Base-by-base conservation (phyloP, 2,113 vertebrate genomes). In the Pavo muticus region DNA sequence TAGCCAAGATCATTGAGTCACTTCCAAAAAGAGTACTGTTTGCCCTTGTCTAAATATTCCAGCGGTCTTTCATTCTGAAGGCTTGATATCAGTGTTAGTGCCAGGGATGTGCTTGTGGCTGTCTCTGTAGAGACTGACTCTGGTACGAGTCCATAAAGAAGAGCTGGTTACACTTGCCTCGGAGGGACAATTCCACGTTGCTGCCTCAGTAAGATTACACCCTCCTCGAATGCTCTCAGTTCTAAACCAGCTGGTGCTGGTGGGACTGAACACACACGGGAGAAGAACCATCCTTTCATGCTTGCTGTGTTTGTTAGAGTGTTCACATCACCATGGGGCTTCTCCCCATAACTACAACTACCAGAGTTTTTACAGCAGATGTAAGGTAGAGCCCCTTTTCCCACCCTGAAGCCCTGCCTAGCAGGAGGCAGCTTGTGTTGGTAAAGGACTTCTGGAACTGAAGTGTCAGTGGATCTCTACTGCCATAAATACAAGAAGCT, bases 1-100 rank as follows among this genome's bases (percentile, higher is more conserved):
- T 61, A 60, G 64, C 20, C 17, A 76, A 85, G 93, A 57, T 87
- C 25, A 78, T 64, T 54, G 48, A 29, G 37, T 50, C 40, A 5
- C 48, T 94, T 91, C 90, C 85, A 86, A 94, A 94, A 90, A 73
- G 68, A 84, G 32, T 44, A 40, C 47, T 89, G 48, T 45, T 77
- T 88, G 60, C 83, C 45, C 56, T 88, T 73, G 60, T 42, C 37
- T 63, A 77, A 95, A 25, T 44, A 86, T 29, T 81, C 69, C 69
- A 63, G 11, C 68, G 63, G n/a, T 42, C 45, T 47, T 90, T 67
- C 63, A 64, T 45, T 85, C 65, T 35, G 37, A 86, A 37, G 14
- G 37, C 48, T 5, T 10, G 10, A 11, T 42, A 17, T 5, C 4
- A 5, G 25, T 5, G 54, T 56, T 56, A 17, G 27, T 56, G 54